Evolutionary conservation across 2,888 invertebrate species (phyloP).

Genomic region (Drepana falcataria): DNA sequence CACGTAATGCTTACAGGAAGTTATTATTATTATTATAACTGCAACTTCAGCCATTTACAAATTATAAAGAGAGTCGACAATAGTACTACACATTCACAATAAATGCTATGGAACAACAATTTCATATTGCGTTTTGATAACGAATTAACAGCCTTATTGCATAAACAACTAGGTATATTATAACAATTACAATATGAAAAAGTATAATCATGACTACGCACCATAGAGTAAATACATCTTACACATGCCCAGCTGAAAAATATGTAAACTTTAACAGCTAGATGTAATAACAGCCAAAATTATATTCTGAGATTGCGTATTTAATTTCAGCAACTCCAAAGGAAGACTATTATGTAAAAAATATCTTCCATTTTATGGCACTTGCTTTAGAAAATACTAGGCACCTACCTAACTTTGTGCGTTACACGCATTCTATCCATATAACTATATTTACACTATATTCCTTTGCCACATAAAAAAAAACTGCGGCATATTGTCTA

Average conservation of each 20-base stretch:
- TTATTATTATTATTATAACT: too few relatives aligned
- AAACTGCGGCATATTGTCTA: slow-evolving; percentile 27
- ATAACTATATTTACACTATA: slow-evolving; percentile 44
- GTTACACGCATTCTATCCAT: slow-evolving; percentile 53
- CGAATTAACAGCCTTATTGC: not conserved
- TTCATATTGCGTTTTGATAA: slow-evolving; percentile 6
- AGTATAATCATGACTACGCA: too few relatives aligned
- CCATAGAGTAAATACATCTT: slow-evolving; percentile 13
- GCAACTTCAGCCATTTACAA: slow-evolving; percentile 16
- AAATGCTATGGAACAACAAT: slow-evolving; percentile 56
- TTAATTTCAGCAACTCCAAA: slow-evolving; percentile 40
- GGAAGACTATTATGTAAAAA: slow-evolving; percentile 42
- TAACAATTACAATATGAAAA: not conserved
- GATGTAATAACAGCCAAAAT: slow-evolving; percentile 19
- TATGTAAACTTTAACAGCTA: slow-evolving; percentile 11
- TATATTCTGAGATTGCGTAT: slow-evolving; percentile 35
- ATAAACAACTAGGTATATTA: not conserved
- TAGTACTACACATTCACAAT: slow-evolving; percentile 21
- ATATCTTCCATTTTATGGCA: slow-evolving; percentile 55
- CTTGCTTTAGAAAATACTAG: slow-evolving; percentile 53
- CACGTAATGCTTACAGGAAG: too few relatives aligned
- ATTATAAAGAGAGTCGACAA: slow-evolving; percentile 22
- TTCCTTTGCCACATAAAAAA: slow-evolving; percentile 41
- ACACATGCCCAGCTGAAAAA: slow-evolving; percentile 8
- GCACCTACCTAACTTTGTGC: slow-evolving; percentile 40